Evolutionary conservation across 2,888 invertebrate genomes (phyloP).

Genomic region (Chrysotoxum bicinctum): DNA sequence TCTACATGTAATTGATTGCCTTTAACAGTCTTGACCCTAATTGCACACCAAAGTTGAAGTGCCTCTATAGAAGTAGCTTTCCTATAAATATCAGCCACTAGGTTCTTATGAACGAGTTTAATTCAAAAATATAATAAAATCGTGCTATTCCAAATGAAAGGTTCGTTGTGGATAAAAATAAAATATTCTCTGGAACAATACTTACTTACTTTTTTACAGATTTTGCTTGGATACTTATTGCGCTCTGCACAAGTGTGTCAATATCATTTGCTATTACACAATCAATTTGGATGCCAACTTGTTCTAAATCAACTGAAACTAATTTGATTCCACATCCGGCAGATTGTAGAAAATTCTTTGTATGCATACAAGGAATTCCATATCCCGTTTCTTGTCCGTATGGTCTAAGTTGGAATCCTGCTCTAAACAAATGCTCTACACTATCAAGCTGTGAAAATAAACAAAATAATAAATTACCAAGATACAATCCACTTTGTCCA

Average conservation of each 20-base stretch:
- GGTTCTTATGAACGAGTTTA: background rate
- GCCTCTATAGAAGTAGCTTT: background rate
- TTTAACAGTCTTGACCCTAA: constrained; percentile 19
- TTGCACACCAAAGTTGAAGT: constrained; percentile 13
- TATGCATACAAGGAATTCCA: constrained; percentile 30
- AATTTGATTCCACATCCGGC: constrained; percentile 29
- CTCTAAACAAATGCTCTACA: background rate
- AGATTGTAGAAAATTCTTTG: constrained; percentile 34
- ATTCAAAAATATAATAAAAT: background rate
- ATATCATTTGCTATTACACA: background rate
- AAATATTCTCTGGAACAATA: too few relatives aligned
- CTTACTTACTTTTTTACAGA: background rate
- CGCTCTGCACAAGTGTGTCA: background rate
- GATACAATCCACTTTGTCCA: constrained; percentile 32
- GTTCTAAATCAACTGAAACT: background rate
- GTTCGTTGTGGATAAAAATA: background rate
- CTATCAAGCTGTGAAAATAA: background rate
- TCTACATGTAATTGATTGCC: background rate
- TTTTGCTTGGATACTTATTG: constrained; percentile 7
- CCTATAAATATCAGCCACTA: constrained; percentile 34
- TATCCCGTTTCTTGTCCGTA: constrained; percentile 14
- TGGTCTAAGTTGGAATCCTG: constrained; percentile 35
- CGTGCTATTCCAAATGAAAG: constrained; percentile 30
- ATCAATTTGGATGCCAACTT: constrained; percentile 21
- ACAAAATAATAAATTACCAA: background rate